These are phyloP conservation scores for Cromileptes altivelis DNA, from an alignment of 2,113 vertebrate species.

Conservation along the genomic window DNA sequence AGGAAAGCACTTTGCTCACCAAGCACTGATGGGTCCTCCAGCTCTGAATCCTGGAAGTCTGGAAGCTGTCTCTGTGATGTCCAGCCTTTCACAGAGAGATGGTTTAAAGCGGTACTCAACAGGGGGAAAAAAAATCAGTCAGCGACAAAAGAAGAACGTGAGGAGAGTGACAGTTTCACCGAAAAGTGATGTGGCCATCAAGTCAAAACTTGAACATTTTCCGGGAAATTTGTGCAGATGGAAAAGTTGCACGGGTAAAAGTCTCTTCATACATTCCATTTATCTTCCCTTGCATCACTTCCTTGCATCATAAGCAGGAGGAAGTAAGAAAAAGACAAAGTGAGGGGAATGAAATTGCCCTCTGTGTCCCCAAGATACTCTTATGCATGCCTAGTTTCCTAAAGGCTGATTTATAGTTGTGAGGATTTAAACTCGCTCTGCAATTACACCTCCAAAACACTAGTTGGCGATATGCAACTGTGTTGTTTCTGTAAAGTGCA, in stretches of 20 bases:
- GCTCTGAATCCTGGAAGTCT: slow-evolving; percentile 27
- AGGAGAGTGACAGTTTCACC: background rate
- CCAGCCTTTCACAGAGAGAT: slow-evolving; percentile 26
- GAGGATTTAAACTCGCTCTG: no score
- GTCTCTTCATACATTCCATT: background rate
- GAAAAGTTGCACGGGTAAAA: background rate
- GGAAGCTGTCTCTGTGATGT: slow-evolving; percentile 42
- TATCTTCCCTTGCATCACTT: background rate
- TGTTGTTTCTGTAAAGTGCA: no score
- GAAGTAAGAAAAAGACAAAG: background rate
- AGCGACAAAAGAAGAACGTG: background rate
- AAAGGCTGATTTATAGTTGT: no score
- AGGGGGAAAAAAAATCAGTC: background rate
- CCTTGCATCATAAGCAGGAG: background rate
- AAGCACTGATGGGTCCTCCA: slow-evolving; percentile 21
- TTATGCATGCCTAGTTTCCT: background rate
- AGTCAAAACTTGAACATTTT: background rate
- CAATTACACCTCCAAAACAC: no score
- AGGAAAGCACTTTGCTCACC: slow-evolving; percentile 18
- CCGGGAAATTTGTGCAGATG: background rate
- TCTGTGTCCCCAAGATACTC: background rate
- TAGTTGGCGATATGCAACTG: no score
- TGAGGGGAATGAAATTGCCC: background rate
- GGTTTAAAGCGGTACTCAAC: slow-evolving; percentile 24
- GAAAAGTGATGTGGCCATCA: background rate